Base-by-base conservation (phyloP, 2,797 vertebrate species). In the Lacerta agilis region DNA sequence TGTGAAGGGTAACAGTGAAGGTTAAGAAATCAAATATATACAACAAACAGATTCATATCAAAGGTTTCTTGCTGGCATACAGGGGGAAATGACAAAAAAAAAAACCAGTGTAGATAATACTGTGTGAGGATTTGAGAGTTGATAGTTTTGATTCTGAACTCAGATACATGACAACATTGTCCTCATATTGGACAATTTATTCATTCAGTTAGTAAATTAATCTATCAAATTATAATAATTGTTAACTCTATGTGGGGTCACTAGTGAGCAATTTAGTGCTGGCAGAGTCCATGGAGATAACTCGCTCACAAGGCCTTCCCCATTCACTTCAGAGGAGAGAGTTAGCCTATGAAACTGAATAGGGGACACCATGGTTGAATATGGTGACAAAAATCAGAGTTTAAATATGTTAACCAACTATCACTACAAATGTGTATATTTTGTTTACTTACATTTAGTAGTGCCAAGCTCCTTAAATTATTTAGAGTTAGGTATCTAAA, bases 401-500 rank as follows among this genome's bases (percentile, higher is more conserved):
- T 64, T 82, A 92, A 93, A 64, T 69, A 85, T 9, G 25, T 73
- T 93, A 90, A 75, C 61, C 72, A 85, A 76, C 11, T 58, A n/a
- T 89, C 36, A 43, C 1, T 81, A 85, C 29, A 86, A 89, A 90
- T 49, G 3, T 7, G 72, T 77, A 86, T 78, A 87, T 89, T 93
- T 85, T 89, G 79, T 83, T 94, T 89, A 75, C 90, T 91, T 45
- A 82, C 25, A 38, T 33, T 71, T 25, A 55, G 11, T 10, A 85
- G 64, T 92, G 75, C 13, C 66, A 79, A 85, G 15, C 38, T 41
- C 84, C 87, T 84, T 88, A 72, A 90, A 92, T 92, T 93, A 92
- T 86, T 91, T 88, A 83, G 87, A 94, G 88, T 73, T 49, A 93
- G 90, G 33, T 89, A 89, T 93, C 89, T 90, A 78, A 83, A 90